phyloP scores from a whole-genome alignment of 2,797 vertebrate genomes.

The Pelodytes ibericus region DNA sequence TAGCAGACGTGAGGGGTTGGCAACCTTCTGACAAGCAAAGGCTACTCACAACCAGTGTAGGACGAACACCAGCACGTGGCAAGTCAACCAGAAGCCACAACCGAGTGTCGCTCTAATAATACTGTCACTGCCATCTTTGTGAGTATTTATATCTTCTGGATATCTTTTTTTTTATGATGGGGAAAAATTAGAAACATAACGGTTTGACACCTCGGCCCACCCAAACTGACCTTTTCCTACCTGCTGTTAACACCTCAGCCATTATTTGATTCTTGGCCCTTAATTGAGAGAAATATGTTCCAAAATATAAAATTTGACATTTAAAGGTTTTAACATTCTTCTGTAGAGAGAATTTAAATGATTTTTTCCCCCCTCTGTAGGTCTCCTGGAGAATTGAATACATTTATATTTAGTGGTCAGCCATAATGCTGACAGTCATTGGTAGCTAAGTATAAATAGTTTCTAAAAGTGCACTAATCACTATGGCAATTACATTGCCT shows the following conservation, averaged over 20 bases:
- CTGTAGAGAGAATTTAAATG: neutral
- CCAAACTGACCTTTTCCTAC: slow-evolving; percentile 1
- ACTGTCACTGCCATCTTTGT: neutral
- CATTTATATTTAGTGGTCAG: neutral
- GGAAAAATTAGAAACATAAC: neutral
- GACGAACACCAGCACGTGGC: neutral
- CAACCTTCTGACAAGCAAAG: slow-evolving; percentile 77
- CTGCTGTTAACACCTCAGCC: slow-evolving; percentile 10
- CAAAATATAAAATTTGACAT: neutral
- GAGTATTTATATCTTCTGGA: neutral
- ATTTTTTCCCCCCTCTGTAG: neutral
- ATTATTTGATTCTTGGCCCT: neutral
- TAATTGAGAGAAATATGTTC: neutral
- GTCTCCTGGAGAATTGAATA: neutral
- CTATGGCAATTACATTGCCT: no score
- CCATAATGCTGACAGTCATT: no score
- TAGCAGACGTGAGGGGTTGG: slow-evolving; percentile 78
- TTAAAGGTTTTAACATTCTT: slow-evolving; percentile 2
- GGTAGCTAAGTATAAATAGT: no score
- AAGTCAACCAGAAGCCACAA: slow-evolving; percentile 13
- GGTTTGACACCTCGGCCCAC: neutral
- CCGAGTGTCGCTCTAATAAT: neutral
- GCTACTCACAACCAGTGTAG: slow-evolving; percentile 17
- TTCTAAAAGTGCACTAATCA: no score
- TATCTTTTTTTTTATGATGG: neutral